A percentile compares a stretch with the other conserved stretches of the same genome.
phyloP scores from a whole-genome alignment of 1,140 invertebrate genomes.

The Leptoteleia sp. region DNA sequence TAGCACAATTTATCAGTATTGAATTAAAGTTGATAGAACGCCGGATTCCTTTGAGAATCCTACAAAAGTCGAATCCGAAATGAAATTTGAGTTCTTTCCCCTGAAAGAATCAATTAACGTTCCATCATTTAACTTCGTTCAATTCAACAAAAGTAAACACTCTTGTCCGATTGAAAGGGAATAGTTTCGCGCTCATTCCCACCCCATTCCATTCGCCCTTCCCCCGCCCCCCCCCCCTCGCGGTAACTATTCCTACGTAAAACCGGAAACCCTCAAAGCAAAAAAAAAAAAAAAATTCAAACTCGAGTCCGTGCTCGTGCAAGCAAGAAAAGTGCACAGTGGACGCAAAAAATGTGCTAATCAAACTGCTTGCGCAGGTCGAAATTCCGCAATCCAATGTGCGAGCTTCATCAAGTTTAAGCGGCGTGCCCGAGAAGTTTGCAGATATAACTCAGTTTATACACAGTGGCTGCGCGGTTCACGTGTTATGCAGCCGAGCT shows the following conservation, averaged over 20 bases:
- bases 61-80: too few relatives aligned
- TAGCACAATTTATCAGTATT: too few relatives aligned
- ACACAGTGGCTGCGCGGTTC: neutral
- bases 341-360: slow-evolving; percentile 28
- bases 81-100: too few relatives aligned
- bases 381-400: slow-evolving; percentile 14
- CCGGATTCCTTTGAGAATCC: too few relatives aligned
- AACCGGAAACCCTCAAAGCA: neutral
- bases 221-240: neutral
- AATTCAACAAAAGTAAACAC: too few relatives aligned
- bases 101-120: too few relatives aligned
- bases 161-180: neutral
- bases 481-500: slow-evolving; percentile 1
- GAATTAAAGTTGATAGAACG: too few relatives aligned
- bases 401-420: slow-evolving; percentile 27
- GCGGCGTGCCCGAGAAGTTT: slow-evolving; percentile 17
- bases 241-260: neutral
- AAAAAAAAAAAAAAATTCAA: neutral
- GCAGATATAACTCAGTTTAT: slow-evolving; percentile 34
- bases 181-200: neutral
- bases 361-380: slow-evolving; percentile 22
- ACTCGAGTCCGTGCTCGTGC: neutral
- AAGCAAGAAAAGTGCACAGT: slow-evolving; percentile 13
- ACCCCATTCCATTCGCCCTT: slow-evolving; percentile 7
- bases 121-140: too few relatives aligned